A percentile compares a stretch with the other conserved stretches of the same genome.
These are phyloP conservation scores for Falco berigora DNA, from an alignment of 2,797 vertebrate genomes.

Conservation along the genomic window DNA sequence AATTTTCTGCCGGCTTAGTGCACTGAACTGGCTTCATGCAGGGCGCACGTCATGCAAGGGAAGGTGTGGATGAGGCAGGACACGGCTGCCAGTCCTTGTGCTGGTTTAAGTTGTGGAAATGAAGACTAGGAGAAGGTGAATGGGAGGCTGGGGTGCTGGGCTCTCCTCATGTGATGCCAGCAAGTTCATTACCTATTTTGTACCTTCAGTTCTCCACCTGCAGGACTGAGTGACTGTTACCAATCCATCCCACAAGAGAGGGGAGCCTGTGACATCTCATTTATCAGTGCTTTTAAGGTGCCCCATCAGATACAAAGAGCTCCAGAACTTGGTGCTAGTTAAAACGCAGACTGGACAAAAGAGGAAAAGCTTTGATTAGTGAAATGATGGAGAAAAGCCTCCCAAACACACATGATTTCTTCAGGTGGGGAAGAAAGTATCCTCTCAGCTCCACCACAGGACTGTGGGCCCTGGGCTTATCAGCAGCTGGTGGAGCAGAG, in stretches of 20 bases:
- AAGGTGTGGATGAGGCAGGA: not conserved
- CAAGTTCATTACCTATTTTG: not conserved
- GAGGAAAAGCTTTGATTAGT: not conserved
- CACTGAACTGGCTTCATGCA: not conserved
- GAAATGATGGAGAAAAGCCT: not conserved
- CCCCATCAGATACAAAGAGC: not conserved
- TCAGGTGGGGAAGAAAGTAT: not conserved
- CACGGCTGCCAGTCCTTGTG: rapidly evolving
- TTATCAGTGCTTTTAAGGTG: not conserved
- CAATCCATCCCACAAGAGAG: not conserved
- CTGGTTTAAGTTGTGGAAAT: not conserved
- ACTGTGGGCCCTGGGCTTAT: not conserved
- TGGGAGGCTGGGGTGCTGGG: not conserved
- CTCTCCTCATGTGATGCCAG: not conserved
- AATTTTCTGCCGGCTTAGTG: not conserved
- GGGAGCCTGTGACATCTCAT: not conserved
- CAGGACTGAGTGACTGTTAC: not conserved
- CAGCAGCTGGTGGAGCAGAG: not conserved
- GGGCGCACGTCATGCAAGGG: not conserved
- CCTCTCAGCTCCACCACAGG: not conserved
- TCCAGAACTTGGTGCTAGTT: not conserved
- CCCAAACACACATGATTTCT: not conserved
- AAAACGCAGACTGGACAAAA: not conserved
- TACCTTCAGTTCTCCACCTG: not conserved
- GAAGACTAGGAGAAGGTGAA: not conserved